Conservation (phyloP, 2,797 vertebrate species). For the Myotis vivesi region DNA sequence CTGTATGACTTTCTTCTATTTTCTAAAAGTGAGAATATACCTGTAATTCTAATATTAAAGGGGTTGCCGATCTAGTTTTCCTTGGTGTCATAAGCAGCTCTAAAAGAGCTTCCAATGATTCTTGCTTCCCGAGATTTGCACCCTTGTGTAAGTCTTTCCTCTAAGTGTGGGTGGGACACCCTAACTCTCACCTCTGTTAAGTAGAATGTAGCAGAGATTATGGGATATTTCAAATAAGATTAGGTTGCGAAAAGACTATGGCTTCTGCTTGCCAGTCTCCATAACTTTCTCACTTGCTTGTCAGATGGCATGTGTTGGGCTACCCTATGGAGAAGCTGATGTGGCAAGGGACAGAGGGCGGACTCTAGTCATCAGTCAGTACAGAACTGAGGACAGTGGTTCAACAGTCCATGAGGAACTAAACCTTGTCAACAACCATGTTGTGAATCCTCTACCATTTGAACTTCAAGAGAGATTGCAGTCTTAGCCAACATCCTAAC, state of each 20-base stretch:
- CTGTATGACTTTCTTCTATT: background rate
- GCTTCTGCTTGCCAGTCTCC: background rate
- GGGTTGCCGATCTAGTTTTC: background rate
- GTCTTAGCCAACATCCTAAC: background rate
- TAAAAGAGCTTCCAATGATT: background rate
- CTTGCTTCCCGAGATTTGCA: background rate
- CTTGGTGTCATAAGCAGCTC: background rate
- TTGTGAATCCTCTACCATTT: background rate
- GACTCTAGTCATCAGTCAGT: background rate
- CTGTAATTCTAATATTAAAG: background rate
- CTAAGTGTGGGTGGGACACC: background rate
- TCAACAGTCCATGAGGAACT: background rate
- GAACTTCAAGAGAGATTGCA: background rate
- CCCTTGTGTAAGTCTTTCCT: background rate
- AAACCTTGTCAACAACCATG: background rate
- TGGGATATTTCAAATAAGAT: background rate
- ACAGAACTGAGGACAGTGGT: background rate
- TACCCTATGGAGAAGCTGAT: background rate
- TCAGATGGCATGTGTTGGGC: background rate
- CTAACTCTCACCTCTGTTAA: background rate
- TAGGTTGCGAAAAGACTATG: background rate
- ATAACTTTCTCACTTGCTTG: background rate
- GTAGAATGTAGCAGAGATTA: background rate
- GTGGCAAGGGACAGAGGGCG: background rate
- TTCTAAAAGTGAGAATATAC: background rate